Percentiles rank a stretch among this genome's conserved stretches.
phyloP scores from a whole-genome alignment of 2,888 invertebrate genomes.

The Chloromyia formosa region DNA sequence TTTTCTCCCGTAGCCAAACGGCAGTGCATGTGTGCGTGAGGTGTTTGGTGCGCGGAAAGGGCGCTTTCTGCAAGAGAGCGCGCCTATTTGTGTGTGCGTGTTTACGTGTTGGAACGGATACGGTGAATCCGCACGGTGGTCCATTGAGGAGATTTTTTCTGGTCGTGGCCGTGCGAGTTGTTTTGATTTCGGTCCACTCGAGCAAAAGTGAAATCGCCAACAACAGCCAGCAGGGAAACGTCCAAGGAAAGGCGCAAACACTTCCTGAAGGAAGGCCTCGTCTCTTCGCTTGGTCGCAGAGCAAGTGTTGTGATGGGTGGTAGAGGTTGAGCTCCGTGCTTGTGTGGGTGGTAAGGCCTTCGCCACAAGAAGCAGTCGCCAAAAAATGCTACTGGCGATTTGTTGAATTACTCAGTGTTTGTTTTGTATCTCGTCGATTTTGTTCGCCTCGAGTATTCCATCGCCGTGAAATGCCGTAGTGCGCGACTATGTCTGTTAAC shows the following conservation, averaged over 20 bases:
- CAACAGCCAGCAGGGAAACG: slow-evolving; percentile 1
- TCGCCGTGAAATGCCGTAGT: slow-evolving; percentile 22
- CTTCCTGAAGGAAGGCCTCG: neutral
- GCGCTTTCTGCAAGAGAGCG: too few relatives aligned
- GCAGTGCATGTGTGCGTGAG: slow-evolving; percentile 23
- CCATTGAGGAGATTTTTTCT: slow-evolving; percentile 22
- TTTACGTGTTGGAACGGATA: neutral
- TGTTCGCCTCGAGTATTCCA: neutral
- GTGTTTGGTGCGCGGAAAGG: too few relatives aligned
- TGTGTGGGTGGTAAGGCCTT: slow-evolving; percentile 21
- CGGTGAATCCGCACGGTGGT: slow-evolving; percentile 4
- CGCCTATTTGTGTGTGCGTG: too few relatives aligned
- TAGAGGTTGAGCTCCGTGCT: neutral
- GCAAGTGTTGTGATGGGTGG: slow-evolving; percentile 11
- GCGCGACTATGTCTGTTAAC: slow-evolving; percentile 8
- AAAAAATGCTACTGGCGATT: neutral
- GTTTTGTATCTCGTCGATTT: neutral
- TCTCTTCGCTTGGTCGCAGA: neutral
- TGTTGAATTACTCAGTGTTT: neutral
- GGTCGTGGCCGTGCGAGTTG: slow-evolving; percentile 30
- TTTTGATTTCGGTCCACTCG: slow-evolving; percentile 27
- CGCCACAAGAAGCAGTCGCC: slow-evolving; percentile 1
- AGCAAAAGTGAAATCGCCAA: slow-evolving; percentile 33
- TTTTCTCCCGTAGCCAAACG: slow-evolving; percentile 19
- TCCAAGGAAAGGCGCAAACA: neutral